These are phyloP conservation scores for Ceuthmochares aereus DNA, from an alignment of 2,113 vertebrate species.

Conservation along the genomic window DNA sequence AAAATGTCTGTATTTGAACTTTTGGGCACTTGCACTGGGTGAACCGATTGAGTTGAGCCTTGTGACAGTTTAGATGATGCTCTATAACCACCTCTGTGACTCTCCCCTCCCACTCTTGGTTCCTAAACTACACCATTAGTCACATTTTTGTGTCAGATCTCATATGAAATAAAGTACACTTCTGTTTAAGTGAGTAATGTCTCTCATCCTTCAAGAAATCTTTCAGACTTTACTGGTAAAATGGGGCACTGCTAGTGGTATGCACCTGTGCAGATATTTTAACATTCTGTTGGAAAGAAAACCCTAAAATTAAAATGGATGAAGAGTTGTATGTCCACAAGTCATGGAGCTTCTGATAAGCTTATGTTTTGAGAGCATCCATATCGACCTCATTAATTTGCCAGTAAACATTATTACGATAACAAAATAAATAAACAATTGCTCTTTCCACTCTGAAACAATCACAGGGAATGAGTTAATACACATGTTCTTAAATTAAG, in stretches of 20 bases:
- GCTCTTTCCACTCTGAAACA: neutral
- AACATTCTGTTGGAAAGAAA: neutral
- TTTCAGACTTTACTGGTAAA: neutral
- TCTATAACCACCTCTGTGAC: too few species aligned
- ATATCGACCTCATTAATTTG: neutral
- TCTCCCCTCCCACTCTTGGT: too few species aligned
- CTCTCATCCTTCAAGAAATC: neutral
- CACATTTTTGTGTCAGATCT: too few species aligned
- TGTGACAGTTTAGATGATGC: too few species aligned
- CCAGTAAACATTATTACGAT: neutral
- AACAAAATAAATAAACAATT: neutral
- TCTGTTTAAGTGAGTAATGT: neutral
- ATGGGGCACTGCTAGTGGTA: neutral
- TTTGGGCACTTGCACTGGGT: too few species aligned
- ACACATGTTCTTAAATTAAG: neutral
- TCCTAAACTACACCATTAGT: too few species aligned
- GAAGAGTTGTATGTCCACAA: neutral
- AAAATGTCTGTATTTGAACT: too few species aligned
- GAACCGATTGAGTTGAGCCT: too few species aligned
- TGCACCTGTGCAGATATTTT: fast-evolving
- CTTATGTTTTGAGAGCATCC: neutral
- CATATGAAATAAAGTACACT: neutral
- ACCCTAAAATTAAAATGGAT: neutral
- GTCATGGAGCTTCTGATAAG: neutral
- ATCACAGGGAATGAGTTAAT: neutral